Percentiles rank a stretch among this genome's conserved stretches.
These are phyloP conservation scores for Drosophila tristis DNA, from an alignment of 1,140 invertebrate species.

Conservation along the genomic window DNA sequence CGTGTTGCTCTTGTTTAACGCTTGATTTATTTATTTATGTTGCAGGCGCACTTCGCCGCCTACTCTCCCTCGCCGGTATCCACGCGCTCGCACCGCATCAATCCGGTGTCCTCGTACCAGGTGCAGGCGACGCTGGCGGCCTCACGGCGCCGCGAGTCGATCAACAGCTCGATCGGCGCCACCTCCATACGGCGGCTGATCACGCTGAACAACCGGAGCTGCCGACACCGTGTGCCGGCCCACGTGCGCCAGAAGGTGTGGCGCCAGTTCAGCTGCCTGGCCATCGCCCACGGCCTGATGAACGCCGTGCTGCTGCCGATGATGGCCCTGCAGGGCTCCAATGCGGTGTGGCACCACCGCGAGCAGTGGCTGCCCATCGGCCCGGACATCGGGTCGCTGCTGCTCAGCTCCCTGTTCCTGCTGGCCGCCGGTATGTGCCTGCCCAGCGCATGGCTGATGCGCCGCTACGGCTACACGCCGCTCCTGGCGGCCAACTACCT, in stretches of 20 bases:
- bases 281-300: conserved; percentile 86
- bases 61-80: conserved; percentile 87
- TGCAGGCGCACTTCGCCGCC: conserved; percentile 85
- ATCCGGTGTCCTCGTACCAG: conserved; percentile 84
- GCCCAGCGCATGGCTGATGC: conserved; percentile 85
- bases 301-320: conserved; percentile 87
- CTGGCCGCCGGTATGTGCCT: conserved; percentile 86
- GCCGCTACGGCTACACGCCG: conserved; percentile 86
- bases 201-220: conserved; percentile 86
- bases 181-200: conserved; percentile 88
- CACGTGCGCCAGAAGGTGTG: conserved; percentile 85
- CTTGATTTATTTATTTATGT: background rate
- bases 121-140: conserved; percentile 77
- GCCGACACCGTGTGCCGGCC: conserved; percentile 84
- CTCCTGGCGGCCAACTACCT: conserved; percentile 85
- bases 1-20: background rate
- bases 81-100: conserved; percentile 85
- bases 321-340: conserved; percentile 86
- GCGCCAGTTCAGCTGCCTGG: conserved; percentile 86
- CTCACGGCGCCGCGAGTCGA: conserved; percentile 86
- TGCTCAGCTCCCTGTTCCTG: conserved; percentile 85
- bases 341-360: conserved; percentile 84
- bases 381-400: conserved; percentile 85
- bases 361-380: conserved; percentile 79
- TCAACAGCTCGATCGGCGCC: conserved; percentile 88